Conservation (phyloP, 2,113 vertebrate species). For the Pelecanus crispus region DNA sequence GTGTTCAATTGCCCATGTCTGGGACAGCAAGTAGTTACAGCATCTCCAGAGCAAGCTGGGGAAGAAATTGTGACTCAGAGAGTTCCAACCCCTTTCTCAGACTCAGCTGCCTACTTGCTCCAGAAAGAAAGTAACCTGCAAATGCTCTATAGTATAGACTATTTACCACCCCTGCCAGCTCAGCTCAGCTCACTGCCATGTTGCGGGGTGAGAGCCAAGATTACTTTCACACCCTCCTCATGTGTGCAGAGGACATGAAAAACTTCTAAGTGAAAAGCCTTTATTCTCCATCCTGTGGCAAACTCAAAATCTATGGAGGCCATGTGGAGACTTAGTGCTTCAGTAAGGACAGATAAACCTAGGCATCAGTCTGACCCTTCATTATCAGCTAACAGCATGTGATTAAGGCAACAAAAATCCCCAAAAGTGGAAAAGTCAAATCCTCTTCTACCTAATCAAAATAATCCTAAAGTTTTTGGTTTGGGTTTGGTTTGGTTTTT, state of each 20-base stretch:
- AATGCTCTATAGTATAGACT: not conserved
- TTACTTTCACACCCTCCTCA: not conserved
- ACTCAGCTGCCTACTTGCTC: constrained; percentile 24
- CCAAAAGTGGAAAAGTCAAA: not conserved
- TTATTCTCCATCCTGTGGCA: not conserved
- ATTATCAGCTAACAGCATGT: not conserved
- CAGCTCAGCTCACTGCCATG: constrained; percentile 9
- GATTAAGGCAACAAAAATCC: not conserved
- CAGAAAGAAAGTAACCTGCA: constrained; percentile 34
- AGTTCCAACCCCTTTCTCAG: constrained; percentile 2
- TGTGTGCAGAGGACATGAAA: constrained; percentile 2
- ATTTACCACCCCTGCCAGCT: constrained; percentile 27
- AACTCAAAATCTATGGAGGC: not conserved
- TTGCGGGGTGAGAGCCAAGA: not conserved
- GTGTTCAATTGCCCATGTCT: constrained; percentile 48
- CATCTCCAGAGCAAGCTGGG: not conserved
- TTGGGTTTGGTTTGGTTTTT: no score
- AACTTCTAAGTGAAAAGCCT: not conserved
- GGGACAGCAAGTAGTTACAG: constrained; percentile 38
- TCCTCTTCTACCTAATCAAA: not conserved
- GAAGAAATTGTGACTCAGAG: constrained; percentile 39
- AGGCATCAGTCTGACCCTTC: not conserved
- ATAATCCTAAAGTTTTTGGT: not conserved
- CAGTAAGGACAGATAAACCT: not conserved
- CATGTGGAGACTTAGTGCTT: not conserved